Evolutionary conservation across 2,888 invertebrate species (phyloP).

Genomic region (Cheilosia pagana): DNA sequence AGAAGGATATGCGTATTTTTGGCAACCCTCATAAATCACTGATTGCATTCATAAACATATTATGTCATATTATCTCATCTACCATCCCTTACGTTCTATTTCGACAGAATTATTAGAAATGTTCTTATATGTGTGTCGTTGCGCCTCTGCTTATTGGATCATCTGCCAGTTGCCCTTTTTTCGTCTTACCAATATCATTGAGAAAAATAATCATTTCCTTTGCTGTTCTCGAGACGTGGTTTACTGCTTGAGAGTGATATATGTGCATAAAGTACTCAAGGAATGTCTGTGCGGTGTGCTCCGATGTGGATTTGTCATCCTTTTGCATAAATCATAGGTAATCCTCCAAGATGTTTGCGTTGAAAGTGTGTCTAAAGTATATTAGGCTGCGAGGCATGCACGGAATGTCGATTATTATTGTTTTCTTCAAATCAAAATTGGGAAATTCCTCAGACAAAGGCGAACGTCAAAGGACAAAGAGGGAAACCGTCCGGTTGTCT

Average conservation of each 20-base stretch:
- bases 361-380: constrained; percentile 68
- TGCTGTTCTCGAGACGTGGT: constrained; percentile 46
- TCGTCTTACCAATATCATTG: constrained; percentile 52
- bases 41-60: constrained; percentile 74
- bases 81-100: constrained; percentile 57
- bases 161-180: constrained; percentile 50
- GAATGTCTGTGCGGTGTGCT: constrained; percentile 52
- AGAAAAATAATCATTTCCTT: constrained; percentile 64
- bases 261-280: constrained; percentile 50
- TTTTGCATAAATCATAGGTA: constrained; percentile 72
- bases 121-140: constrained; percentile 24
- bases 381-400: constrained; percentile 59
- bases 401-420: constrained; percentile 61
- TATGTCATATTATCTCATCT: constrained; percentile 67
- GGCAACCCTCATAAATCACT: constrained; percentile 70
- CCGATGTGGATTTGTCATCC: constrained; percentile 59
- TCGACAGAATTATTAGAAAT: constrained; percentile 47
- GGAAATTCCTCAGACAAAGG: constrained; percentile 38
- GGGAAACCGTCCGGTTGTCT: not conserved
- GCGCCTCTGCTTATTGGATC: constrained; percentile 56
- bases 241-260: constrained; percentile 39
- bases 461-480: constrained; percentile 23
- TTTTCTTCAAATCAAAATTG: constrained; percentile 60
- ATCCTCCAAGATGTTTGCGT: constrained; percentile 57
- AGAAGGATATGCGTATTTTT: constrained; percentile 62